phyloP scores from a whole-genome alignment of 2,113 vertebrate species.

The Myocastor coypus region DNA sequence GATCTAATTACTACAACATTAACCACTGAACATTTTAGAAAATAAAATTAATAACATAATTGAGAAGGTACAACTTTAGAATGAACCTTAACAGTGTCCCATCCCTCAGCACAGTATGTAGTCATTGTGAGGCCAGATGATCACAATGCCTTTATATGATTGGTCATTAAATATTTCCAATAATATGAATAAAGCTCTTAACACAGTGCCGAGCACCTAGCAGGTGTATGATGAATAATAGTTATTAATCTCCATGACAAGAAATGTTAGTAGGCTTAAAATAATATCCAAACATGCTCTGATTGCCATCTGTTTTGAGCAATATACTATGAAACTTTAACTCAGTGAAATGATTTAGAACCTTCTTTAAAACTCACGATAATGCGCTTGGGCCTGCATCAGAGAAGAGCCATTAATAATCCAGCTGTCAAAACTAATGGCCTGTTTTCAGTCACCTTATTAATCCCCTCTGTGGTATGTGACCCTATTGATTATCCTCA shows the following conservation, averaged over 20 bases:
- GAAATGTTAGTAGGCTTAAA: constrained; percentile 64
- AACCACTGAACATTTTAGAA: neutral
- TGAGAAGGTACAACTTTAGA: constrained; percentile 27
- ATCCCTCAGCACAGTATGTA: neutral
- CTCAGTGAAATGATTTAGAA: constrained; percentile 67
- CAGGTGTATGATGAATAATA: neutral
- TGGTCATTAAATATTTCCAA: constrained; percentile 17
- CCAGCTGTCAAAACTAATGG: constrained; percentile 65
- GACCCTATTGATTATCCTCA: constrained; percentile 50
- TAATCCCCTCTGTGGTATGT: constrained; percentile 60
- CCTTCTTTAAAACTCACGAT: constrained; percentile 66
- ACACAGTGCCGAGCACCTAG: neutral
- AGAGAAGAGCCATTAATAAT: constrained; percentile 74
- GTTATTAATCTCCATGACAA: constrained; percentile 29
- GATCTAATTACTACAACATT: neutral
- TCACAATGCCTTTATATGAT: neutral
- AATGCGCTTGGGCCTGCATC: constrained; percentile 71
- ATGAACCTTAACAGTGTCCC: neutral
- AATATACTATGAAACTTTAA: constrained; percentile 47
- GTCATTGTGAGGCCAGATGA: neutral
- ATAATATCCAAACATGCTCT: constrained; percentile 61
- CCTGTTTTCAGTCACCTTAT: constrained; percentile 68
- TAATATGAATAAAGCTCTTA: constrained; percentile 35
- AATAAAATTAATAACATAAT: neutral
- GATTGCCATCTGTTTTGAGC: constrained; percentile 73